phyloP scores from a whole-genome alignment of 2,888 invertebrate genomes.

The Globia sparganii region DNA sequence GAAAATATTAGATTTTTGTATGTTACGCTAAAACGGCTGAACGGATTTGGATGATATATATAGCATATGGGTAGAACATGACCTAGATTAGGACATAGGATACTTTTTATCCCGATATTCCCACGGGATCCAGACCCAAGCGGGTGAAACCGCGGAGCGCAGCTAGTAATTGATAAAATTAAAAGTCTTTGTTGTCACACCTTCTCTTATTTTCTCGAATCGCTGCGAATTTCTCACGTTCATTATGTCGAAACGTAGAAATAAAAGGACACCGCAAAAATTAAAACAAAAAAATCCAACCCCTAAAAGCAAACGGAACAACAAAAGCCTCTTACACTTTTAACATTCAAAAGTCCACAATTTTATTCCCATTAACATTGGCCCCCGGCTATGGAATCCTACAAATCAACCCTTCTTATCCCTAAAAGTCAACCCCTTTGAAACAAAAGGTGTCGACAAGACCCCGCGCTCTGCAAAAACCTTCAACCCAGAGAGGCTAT shows the following conservation, averaged over 20 bases:
- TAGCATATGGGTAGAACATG: not conserved
- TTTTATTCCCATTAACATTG: constrained; percentile 53
- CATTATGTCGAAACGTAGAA: not conserved
- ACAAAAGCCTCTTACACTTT: constrained; percentile 33
- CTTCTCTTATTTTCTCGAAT: not conserved
- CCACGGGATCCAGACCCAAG: not conserved
- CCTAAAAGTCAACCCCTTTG: constrained; percentile 69
- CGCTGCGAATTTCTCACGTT: not conserved
- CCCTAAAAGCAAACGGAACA: constrained; percentile 10
- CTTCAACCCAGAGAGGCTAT: constrained; percentile 62
- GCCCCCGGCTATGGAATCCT: constrained; percentile 57
- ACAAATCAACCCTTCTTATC: constrained; percentile 71
- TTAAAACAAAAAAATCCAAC: constrained; percentile 5
- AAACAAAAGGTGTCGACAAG: constrained; percentile 79
- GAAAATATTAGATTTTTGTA: not conserved
- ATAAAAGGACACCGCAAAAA: not conserved
- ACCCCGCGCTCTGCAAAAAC: constrained; percentile 69
- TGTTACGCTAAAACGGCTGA: not conserved
- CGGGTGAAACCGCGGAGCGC: not conserved
- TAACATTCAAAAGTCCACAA: constrained; percentile 39
- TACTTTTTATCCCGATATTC: not conserved
- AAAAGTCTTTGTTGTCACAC: not conserved
- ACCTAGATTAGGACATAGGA: not conserved
- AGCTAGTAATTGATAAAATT: not conserved
- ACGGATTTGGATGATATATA: not conserved